Evolutionary conservation across 2,888 invertebrate genomes (phyloP).

Genomic region (Oscheius sp.): DNA sequence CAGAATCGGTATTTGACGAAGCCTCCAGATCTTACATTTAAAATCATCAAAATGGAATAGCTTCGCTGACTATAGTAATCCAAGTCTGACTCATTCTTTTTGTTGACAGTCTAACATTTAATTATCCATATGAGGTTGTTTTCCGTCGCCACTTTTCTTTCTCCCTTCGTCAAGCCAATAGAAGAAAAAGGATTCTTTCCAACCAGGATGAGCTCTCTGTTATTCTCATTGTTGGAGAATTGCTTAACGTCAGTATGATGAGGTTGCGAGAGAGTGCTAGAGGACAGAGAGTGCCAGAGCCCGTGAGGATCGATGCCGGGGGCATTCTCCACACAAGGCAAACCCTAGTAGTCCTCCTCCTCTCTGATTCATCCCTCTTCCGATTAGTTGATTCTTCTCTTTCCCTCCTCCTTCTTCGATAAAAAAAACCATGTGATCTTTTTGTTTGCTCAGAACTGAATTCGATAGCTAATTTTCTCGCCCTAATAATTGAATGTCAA

Average conservation of each 20-base stretch:
- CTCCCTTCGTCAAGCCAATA: no score
- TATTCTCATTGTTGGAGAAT: constrained; percentile 20
- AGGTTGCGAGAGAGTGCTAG: constrained; percentile 14
- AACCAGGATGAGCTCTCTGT: no score
- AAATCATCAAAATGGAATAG: no score
- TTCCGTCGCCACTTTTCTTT: no score
- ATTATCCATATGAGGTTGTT: no score
- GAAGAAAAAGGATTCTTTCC: no score
- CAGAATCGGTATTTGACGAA: no score
- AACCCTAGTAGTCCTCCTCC: constrained; percentile 24
- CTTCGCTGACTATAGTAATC: no score
- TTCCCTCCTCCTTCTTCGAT: neutral
- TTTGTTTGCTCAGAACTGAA: neutral
- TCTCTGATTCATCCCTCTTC: constrained; percentile 5
- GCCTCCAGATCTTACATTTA: no score
- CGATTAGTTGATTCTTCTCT: neutral
- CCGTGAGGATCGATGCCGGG: constrained; percentile 9
- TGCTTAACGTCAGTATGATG: constrained; percentile 28
- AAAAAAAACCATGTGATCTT: neutral
- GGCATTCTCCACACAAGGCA: constrained; percentile 29
- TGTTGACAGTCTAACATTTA: no score
- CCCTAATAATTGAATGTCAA: neutral
- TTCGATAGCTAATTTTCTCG: neutral
- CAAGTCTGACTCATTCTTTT: no score
- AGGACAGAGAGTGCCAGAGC: constrained; percentile 5